Base-by-base conservation (phyloP, 1,140 invertebrate species). In the Panonychus citri region DNA sequence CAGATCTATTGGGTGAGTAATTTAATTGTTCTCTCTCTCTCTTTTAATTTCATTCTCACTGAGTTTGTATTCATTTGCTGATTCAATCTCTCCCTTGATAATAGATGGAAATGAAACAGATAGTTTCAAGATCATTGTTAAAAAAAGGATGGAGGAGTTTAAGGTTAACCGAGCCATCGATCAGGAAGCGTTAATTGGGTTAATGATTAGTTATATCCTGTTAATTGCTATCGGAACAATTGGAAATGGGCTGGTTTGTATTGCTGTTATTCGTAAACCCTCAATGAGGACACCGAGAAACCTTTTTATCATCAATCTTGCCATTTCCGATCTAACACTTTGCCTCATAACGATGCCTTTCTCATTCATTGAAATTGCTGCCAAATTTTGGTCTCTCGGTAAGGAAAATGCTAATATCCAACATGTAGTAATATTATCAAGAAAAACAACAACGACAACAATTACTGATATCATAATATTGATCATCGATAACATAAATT, bases 241-340 rank as follows among this genome's bases (percentile, higher is more conserved):
- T 50, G 84, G 84, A 27, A 88, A 87, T 69, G 77, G 76, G 19
- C 71, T 88, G 7, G 83, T 87, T 55, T 82, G 85, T 60, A 75
- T 78, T 58, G 81, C 80, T 28, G 81, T 82, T 17, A 75, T 81
- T 24, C 71, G 80, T 54, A 86, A 86, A 65, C 77, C 82, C 26
- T 75, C 77, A 17, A 87, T 89, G 83, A 69, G 83, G 30, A 87
- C 84, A 27, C 81, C 83, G 10, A 69, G 84, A 15, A 88, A 89
- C 70, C 79, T 87, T 66, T 87, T 88, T 68, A 87, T 89, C 57
- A 77, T 86, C n/a, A 89, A 88, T 21, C 39, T 87, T 61, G 85
- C 85, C 8, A 79, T 86, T 12, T 85, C 83, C 24, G 84, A 88
- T 71, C 73, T 86, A 3, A 74, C 85, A 19, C 72, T 88, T 17